Evolutionary conservation across 2,797 vertebrate species (phyloP).

Genomic region (Champsocephalus gunnari): DNA sequence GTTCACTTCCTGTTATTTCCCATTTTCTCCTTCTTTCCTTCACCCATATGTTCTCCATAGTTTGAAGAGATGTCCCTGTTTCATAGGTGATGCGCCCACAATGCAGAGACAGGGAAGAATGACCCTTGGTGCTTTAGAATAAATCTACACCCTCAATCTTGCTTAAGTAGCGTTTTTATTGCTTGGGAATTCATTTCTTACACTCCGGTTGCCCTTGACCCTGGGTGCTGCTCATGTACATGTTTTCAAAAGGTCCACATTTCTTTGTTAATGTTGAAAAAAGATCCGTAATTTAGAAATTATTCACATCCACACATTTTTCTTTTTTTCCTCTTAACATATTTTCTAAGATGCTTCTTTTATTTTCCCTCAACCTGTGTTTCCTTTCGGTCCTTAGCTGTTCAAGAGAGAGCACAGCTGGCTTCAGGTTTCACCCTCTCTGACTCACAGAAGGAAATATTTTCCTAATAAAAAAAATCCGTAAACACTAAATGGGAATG

Average conservation of each 20-base stretch:
- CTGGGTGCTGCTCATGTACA: slow-evolving; percentile 84
- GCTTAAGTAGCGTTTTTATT: slow-evolving; percentile 94
- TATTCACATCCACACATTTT: slow-evolving; percentile 21
- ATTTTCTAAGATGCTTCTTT: background rate
- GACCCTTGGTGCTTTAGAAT: slow-evolving; percentile 87
- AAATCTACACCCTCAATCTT: slow-evolving; percentile 92
- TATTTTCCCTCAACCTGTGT: background rate
- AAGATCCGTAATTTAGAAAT: slow-evolving; percentile 1
- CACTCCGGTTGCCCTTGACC: slow-evolving; percentile 89
- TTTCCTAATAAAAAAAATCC: slow-evolving; percentile 53
- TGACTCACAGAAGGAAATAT: slow-evolving; percentile 50
- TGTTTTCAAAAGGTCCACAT: slow-evolving; percentile 70
- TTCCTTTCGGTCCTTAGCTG: slow-evolving; percentile 26
- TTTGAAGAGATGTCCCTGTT: slow-evolving; percentile 83
- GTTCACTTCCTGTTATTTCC: slow-evolving; percentile 8
- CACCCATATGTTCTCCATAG: slow-evolving; percentile 35
- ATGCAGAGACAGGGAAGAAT: slow-evolving; percentile 77
- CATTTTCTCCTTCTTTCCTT: slow-evolving; percentile 32
- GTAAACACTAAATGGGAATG: background rate
- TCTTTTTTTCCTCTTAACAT: slow-evolving; percentile 14
- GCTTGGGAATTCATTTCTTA: slow-evolving; percentile 88
- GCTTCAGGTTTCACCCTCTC: slow-evolving; percentile 33
- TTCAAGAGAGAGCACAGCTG: slow-evolving; percentile 17
- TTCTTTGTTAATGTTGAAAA: slow-evolving; percentile 39
- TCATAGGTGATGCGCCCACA: slow-evolving; percentile 82